These are phyloP conservation scores for Diarsia mendica DNA, from an alignment of 2,888 invertebrate species.

Conservation along the genomic window DNA sequence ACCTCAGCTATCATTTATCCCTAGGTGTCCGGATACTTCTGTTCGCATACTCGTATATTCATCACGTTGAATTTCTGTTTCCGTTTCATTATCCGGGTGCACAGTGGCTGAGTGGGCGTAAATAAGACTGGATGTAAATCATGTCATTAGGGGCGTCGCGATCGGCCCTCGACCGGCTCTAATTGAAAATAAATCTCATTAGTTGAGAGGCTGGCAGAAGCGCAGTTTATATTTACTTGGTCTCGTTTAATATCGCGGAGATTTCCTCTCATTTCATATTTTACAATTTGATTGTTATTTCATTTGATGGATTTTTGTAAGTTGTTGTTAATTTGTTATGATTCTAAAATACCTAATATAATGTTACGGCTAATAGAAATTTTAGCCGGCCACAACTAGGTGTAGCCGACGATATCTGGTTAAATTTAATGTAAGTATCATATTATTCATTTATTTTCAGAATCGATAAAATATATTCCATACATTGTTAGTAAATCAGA, in stretches of 20 bases:
- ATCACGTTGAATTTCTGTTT: constrained; percentile 65
- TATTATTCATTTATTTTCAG: no score
- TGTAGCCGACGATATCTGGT: no score
- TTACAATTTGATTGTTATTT: constrained; percentile 17
- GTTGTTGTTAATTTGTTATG: neutral
- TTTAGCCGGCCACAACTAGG: no score
- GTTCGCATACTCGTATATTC: constrained; percentile 41
- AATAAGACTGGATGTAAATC: constrained; percentile 83
- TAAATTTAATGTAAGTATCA: no score
- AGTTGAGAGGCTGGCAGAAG: constrained; percentile 71
- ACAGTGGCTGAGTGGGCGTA: constrained; percentile 66
- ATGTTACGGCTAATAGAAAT: no score
- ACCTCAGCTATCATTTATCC: neutral
- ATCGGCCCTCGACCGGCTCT: constrained; percentile 73
- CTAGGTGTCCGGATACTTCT: neutral
- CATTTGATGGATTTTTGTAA: neutral
- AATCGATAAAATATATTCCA: no score
- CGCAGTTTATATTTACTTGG: constrained; percentile 72
- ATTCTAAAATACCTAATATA: neutral
- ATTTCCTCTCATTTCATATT: constrained; percentile 45
- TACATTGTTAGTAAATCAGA: no score
- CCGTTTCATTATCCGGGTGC: constrained; percentile 73
- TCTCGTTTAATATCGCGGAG: constrained; percentile 52
- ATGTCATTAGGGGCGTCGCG: constrained; percentile 80
- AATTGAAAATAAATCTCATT: constrained; percentile 86